These are phyloP conservation scores for Tachysurus fulvidraco DNA, from an alignment of 2,113 vertebrate genomes.

Conservation along the genomic window DNA sequence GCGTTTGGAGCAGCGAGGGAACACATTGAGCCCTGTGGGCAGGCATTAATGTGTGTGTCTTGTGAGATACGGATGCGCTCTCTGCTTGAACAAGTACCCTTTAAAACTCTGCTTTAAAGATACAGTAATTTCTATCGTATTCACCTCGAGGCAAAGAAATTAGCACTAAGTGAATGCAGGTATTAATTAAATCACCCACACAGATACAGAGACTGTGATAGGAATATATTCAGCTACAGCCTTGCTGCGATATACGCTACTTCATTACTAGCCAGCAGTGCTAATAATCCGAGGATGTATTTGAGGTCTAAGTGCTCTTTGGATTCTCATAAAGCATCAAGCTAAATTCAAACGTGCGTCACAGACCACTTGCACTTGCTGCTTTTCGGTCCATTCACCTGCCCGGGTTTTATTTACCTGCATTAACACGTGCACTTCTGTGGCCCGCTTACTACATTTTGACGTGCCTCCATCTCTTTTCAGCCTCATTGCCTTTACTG, in stretches of 20 bases:
- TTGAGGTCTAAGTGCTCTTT: not conserved
- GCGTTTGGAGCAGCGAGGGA: constrained; percentile 30
- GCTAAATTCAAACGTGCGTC: not conserved
- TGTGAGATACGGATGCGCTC: constrained; percentile 4
- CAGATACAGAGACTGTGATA: constrained; percentile 30
- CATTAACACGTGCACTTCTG: not conserved
- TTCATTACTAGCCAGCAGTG: constrained; percentile 43
- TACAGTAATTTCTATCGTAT: not conserved
- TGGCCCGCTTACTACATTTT: not conserved
- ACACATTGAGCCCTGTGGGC: constrained; percentile 27
- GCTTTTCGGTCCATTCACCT: not conserved
- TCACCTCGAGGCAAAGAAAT: constrained; percentile 45
- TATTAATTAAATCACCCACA: constrained; percentile 50
- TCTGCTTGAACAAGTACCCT: constrained; percentile 20
- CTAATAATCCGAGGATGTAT: not conserved
- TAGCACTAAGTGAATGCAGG: constrained; percentile 34
- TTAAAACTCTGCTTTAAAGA: constrained; percentile 11
- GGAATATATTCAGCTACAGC: constrained; percentile 25
- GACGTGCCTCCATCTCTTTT: not conserved
- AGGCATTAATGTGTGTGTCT: constrained; percentile 3
- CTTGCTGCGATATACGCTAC: constrained; percentile 1
- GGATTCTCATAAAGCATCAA: not conserved
- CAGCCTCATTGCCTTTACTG: not conserved
- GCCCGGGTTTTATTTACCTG: not conserved
- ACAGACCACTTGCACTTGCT: not conserved